These are phyloP conservation scores for Bathynomus jamesi DNA, from an alignment of 1,140 invertebrate species.

Conservation along the genomic window DNA sequence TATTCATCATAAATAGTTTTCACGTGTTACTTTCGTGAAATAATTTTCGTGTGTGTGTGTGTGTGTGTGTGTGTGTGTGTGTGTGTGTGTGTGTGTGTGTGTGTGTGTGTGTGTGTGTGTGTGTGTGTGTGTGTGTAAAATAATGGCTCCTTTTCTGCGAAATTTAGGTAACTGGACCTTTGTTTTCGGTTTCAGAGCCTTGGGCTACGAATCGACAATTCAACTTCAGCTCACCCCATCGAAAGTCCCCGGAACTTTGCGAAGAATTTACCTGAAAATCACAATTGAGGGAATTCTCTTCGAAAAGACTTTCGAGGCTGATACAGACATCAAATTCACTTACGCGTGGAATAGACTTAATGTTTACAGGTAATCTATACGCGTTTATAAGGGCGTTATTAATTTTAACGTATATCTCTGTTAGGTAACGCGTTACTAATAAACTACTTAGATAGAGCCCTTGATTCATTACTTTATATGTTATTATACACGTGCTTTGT, in stretches of 20 bases:
- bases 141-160: too few species aligned
- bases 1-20: too few species aligned
- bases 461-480: too few species aligned
- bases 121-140: background rate
- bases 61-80: background rate
- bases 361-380: slow-evolving; percentile 62
- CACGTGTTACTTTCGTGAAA: too few species aligned
- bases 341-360: slow-evolving; percentile 94
- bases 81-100: background rate
- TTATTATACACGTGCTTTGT: too few species aligned
- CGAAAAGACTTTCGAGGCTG: slow-evolving; percentile 88
- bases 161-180: background rate
- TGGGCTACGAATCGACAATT: slow-evolving; percentile 86
- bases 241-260: slow-evolving; percentile 66
- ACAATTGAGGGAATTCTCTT: slow-evolving; percentile 90
- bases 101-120: background rate
- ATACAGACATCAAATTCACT: slow-evolving; percentile 89
- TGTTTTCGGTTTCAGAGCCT: slow-evolving; percentile 30
- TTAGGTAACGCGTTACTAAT: too few species aligned
- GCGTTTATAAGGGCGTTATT: too few species aligned
- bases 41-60: background rate
- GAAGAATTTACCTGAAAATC: slow-evolving; percentile 78
- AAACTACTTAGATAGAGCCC: too few species aligned
- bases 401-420: too few species aligned
- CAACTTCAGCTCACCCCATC: slow-evolving; percentile 86